Evolutionary conservation across 2,888 invertebrate genomes (phyloP), one percentile per base, ranked within the genome.

Genomic region (Leucophenga maculata): DNA sequence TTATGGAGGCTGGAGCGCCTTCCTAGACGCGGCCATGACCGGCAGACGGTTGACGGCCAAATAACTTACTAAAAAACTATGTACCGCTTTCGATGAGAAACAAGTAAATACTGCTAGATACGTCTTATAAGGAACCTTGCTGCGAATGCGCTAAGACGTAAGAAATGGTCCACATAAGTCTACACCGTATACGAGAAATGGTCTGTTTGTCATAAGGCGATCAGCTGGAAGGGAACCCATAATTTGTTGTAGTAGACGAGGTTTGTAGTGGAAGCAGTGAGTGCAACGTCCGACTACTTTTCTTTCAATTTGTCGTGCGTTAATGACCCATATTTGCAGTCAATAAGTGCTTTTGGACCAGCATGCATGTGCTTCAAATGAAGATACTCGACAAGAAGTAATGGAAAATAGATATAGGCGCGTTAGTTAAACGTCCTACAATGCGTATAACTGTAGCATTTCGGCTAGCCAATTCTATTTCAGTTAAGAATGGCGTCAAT

Each of bases 161-260:
- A 54, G 54, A 3, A 54, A 54, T 54, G 54, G 54, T 20, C 54
- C 54, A 54, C 54, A 54, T 18, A 54, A 13, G 6, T 54, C 54
- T 20, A 16, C 50, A 50, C 50, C 50, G 18, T 6, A n/a, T 16
- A 50, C 50, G 11, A 54, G 13, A n/a, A 18, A 54, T 8, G 54
- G 3, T 13, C 20, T 11, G 18, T 20, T 54, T 18, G 16, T 8
- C 9, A 18, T 6, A 18, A 54, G 54, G 6, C 18, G 11, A 13
- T 54, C 6, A 4, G 9, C 22, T 20, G 54, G 54, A 11, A 54
- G 54, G 1, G 20, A 54, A 54, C 54, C 54, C 54, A 54, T 54
- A 11, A 54, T 54, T 20, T 54, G 6, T 54, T 54, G 54, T 54
- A 18, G 20, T 18, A 54, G 22, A 20, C 54, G 18, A 20, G 54